Conservation (phyloP, 2,888 invertebrate genomes). For the Zygaena filipendulae region DNA sequence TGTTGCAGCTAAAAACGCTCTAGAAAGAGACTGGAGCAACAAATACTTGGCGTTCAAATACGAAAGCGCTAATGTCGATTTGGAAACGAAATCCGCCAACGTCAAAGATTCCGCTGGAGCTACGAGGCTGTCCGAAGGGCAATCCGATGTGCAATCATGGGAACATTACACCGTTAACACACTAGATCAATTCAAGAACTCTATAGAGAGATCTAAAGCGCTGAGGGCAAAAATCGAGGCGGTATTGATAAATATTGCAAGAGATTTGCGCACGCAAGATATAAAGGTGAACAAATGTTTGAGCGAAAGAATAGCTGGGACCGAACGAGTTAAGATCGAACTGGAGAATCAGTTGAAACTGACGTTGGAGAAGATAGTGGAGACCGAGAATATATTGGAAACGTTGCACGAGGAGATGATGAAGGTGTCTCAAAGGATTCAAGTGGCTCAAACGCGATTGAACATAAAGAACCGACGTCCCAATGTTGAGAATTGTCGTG, state of each 20-base stretch:
- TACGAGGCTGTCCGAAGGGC: slow-evolving; percentile 81
- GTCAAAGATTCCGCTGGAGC: slow-evolving; percentile 84
- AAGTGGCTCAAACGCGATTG: slow-evolving; percentile 54
- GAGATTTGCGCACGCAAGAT: slow-evolving; percentile 84
- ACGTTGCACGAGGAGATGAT: slow-evolving; percentile 50
- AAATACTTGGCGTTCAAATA: slow-evolving; percentile 83
- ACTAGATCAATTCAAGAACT: slow-evolving; percentile 77
- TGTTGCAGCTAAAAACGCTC: slow-evolving; percentile 78
- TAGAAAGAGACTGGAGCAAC: slow-evolving; percentile 92
- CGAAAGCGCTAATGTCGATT: slow-evolving; percentile 75
- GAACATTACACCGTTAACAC: slow-evolving; percentile 82
- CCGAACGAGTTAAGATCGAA: slow-evolving; percentile 77
- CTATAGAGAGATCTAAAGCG: slow-evolving; percentile 76
- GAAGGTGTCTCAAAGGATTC: slow-evolving; percentile 48
- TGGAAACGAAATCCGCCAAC: slow-evolving; percentile 75
- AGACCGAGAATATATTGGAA: slow-evolving; percentile 50
- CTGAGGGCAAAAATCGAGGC: slow-evolving; percentile 79
- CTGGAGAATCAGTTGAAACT: slow-evolving; percentile 75
- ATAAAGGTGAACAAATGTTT: slow-evolving; percentile 81
- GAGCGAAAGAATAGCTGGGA: slow-evolving; percentile 76
- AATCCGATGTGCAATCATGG: slow-evolving; percentile 86
- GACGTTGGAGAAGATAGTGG: slow-evolving; percentile 50
- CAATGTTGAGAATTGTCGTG: slow-evolving; percentile 53
- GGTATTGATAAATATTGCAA: slow-evolving; percentile 77
- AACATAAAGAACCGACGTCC: slow-evolving; percentile 49